These are phyloP conservation scores for Takifugu bimaculatus DNA, from an alignment of 2,113 vertebrate species.

Conservation along the genomic window DNA sequence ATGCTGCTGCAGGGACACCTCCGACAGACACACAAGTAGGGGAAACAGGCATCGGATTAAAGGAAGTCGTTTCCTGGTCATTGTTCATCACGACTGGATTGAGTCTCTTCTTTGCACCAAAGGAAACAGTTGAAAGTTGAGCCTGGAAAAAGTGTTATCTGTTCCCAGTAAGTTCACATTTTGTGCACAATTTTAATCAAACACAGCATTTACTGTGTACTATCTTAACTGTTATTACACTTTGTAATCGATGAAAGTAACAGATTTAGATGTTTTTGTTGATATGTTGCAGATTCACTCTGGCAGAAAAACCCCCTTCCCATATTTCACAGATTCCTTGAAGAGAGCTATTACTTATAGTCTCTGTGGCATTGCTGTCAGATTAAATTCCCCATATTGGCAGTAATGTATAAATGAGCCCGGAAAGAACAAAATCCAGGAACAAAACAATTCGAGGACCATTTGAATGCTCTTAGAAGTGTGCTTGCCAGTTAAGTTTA, in stretches of 20 bases:
- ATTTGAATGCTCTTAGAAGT: constrained; percentile 41
- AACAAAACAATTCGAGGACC: constrained; percentile 30
- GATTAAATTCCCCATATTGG: constrained; percentile 21
- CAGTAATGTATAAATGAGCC: constrained; percentile 26
- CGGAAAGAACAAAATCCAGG: background rate
- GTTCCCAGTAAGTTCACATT: constrained; percentile 24
- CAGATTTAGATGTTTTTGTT: background rate
- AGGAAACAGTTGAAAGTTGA: constrained; percentile 20
- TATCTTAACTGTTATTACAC: background rate
- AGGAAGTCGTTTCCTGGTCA: constrained; percentile 46
- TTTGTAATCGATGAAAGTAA: background rate
- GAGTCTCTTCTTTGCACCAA: constrained; percentile 21
- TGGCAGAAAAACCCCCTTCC: constrained; percentile 15
- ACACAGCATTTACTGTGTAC: background rate
- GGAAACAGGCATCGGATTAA: constrained; percentile 40
- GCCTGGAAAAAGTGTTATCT: constrained; percentile 13
- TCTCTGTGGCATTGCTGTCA: constrained; percentile 39
- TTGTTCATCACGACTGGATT: constrained; percentile 46
- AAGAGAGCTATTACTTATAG: constrained; percentile 24
- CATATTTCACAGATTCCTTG: constrained; percentile 42
- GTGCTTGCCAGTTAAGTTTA: background rate
- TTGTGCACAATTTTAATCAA: constrained; percentile 4
- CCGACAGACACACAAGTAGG: constrained; percentile 17
- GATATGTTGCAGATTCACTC: constrained; percentile 3
- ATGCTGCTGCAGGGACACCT: constrained; percentile 17